Conservation (phyloP, 2,113 vertebrate species). For the Carettochelys insculpta region DNA sequence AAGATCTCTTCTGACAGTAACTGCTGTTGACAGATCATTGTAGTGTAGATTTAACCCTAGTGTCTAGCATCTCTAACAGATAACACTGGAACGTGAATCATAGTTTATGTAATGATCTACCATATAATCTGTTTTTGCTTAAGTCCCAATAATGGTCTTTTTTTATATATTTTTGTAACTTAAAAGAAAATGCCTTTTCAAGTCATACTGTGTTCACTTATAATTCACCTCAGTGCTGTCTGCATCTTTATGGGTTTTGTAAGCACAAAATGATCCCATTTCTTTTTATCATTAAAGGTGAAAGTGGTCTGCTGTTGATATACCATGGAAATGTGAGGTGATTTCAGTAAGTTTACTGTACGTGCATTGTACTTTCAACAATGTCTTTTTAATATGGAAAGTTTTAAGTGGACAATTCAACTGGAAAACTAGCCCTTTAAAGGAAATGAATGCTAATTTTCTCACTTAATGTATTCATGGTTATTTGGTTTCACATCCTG, state of each 20-base stretch:
- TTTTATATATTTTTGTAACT: background rate
- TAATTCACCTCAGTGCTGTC: background rate
- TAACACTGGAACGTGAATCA: background rate
- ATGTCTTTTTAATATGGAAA: conserved; percentile 47
- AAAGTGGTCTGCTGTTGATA: background rate
- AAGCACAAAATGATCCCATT: background rate
- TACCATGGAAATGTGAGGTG: conserved; percentile 28
- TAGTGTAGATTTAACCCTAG: too few relatives aligned
- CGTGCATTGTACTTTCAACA: conserved; percentile 31
- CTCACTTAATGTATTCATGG: conserved; percentile 47
- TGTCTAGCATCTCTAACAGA: background rate
- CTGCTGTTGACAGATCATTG: too few relatives aligned
- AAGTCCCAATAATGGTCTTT: background rate
- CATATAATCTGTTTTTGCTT: background rate
- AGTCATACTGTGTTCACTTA: background rate
- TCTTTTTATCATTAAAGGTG: background rate
- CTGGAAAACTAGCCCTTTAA: conserved; percentile 55
- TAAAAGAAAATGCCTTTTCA: conserved; percentile 1
- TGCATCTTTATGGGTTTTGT: conserved; percentile 2
- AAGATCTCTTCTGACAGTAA: too few relatives aligned
- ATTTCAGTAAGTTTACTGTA: conserved; percentile 47
- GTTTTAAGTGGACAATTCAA: conserved; percentile 55
- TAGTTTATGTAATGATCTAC: background rate
- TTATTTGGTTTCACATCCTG: conserved; percentile 56
- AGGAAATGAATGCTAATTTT: conserved; percentile 59